Conservation (phyloP, 2,888 invertebrate species). For the Coelinius sp. region DNA sequence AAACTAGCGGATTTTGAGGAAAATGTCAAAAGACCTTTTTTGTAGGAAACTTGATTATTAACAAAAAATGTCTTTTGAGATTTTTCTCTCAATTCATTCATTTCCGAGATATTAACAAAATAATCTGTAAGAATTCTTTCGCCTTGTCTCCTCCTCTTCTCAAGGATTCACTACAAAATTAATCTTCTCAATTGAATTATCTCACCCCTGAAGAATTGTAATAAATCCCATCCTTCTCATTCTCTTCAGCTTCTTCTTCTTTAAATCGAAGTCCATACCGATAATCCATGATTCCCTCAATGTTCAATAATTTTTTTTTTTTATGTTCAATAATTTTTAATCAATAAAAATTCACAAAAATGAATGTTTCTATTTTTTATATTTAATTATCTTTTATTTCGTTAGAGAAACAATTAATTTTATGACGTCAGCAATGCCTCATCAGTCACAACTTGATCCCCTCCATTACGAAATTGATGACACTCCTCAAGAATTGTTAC, state of each 20-base stretch:
- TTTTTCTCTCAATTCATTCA: too few species aligned
- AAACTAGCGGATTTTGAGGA: too few species aligned
- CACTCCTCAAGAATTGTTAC: background rate
- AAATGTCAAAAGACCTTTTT: too few species aligned
- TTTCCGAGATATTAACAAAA: too few species aligned
- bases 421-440: background rate
- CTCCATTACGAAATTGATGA: background rate
- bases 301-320: background rate
- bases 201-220: background rate
- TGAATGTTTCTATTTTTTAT: background rate
- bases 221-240: slow-evolving; percentile 57
- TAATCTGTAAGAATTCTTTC: too few species aligned
- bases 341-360: background rate
- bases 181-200: background rate
- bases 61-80: too few species aligned
- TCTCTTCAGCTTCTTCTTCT: slow-evolving; percentile 62
- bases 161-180: background rate
- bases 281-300: slow-evolving; percentile 46
- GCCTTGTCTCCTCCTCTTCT: background rate
- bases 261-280: slow-evolving; percentile 59
- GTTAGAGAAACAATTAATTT: background rate
- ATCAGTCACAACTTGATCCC: background rate
- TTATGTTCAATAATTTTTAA: background rate
- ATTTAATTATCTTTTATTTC: background rate
- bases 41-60: too few species aligned